Percentiles rank a stretch among this genome's conserved stretches.
Evolutionary conservation across 2,113 vertebrate genomes (phyloP).

Genomic region (Myxocyprinus asiaticus): DNA sequence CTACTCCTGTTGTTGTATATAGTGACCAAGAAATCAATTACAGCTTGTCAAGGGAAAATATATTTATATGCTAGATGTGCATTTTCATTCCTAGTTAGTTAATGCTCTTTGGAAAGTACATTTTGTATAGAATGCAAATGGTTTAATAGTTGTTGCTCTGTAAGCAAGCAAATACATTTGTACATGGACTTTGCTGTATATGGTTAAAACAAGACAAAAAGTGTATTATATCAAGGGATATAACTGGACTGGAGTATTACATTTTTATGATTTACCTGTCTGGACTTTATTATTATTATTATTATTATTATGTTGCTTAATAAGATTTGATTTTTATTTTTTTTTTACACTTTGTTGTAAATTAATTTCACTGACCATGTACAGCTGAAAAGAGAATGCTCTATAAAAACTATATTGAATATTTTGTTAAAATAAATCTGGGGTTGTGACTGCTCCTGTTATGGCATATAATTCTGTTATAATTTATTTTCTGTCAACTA

Average conservation of each 20-base stretch:
- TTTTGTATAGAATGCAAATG: slow-evolving; percentile 67
- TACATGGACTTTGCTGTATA: slow-evolving; percentile 53
- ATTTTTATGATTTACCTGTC: slow-evolving; percentile 47
- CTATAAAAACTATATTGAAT: slow-evolving; percentile 72
- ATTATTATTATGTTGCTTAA: slow-evolving; percentile 62
- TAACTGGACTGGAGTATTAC: slow-evolving; percentile 74
- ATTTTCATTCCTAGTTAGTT: slow-evolving; percentile 56
- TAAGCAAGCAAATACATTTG: slow-evolving; percentile 57
- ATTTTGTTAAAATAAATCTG: slow-evolving; percentile 69
- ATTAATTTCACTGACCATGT: slow-evolving; percentile 70
- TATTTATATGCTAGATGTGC: slow-evolving; percentile 51
- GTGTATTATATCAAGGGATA: slow-evolving; percentile 54
- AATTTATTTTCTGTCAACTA: no score
- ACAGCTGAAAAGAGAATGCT: slow-evolving; percentile 65
- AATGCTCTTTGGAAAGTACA: slow-evolving; percentile 28
- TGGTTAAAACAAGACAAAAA: slow-evolving; percentile 10
- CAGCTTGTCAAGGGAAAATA: slow-evolving; percentile 47
- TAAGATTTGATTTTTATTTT: slow-evolving; percentile 52
- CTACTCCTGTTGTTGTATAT: slow-evolving; percentile 54
- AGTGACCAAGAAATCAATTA: slow-evolving; percentile 22
- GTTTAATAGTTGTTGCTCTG: slow-evolving; percentile 54
- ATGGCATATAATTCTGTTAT: slow-evolving; percentile 56
- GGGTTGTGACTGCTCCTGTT: slow-evolving; percentile 61
- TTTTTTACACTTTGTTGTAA: slow-evolving; percentile 68
- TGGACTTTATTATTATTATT: slow-evolving; percentile 50